Conservation (phyloP, 1,140 invertebrate species). For the Ptiloglossa arizonensis region DNA sequence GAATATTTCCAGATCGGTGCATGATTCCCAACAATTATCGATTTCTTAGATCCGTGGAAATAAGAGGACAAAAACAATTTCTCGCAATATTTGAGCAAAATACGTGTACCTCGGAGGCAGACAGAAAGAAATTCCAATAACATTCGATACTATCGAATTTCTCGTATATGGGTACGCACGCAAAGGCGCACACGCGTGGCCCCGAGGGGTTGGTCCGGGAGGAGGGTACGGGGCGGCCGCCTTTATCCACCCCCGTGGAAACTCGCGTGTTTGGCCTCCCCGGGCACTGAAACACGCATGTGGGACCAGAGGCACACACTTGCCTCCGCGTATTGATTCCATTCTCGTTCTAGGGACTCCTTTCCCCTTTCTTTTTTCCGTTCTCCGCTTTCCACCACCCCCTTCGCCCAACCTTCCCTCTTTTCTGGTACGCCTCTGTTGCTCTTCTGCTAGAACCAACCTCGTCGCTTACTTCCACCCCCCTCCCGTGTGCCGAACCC, state of each 20-base stretch:
- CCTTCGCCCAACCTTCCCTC: conserved; percentile 52
- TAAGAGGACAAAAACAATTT: conserved; percentile 25
- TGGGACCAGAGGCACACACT: conserved; percentile 75
- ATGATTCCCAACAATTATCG: neutral
- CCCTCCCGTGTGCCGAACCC: too few species aligned
- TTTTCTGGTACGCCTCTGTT: conserved; percentile 52
- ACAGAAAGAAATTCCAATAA: conserved; percentile 54
- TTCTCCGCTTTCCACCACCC: conserved; percentile 56
- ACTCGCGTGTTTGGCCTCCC: conserved; percentile 74
- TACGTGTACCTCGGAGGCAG: conserved; percentile 34
- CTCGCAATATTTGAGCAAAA: conserved; percentile 42
- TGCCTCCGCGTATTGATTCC: conserved; percentile 76
- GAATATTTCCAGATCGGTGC: neutral
- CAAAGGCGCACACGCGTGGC: conserved; percentile 44
- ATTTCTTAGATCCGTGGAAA: neutral
- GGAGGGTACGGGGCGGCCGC: conserved; percentile 50
- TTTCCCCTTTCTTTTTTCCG: conserved; percentile 54
- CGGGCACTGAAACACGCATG: conserved; percentile 72
- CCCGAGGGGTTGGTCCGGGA: conserved; percentile 47
- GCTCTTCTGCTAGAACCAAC: conserved; percentile 63
- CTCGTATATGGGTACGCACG: conserved; percentile 47
- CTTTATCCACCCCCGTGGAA: conserved; percentile 67
- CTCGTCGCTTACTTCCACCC: conserved; percentile 60
- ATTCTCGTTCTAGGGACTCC: conserved; percentile 75
- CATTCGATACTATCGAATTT: conserved; percentile 54